phyloP scores from a whole-genome alignment of 2,113 vertebrate species.

The Microcebus tavaratra region DNA sequence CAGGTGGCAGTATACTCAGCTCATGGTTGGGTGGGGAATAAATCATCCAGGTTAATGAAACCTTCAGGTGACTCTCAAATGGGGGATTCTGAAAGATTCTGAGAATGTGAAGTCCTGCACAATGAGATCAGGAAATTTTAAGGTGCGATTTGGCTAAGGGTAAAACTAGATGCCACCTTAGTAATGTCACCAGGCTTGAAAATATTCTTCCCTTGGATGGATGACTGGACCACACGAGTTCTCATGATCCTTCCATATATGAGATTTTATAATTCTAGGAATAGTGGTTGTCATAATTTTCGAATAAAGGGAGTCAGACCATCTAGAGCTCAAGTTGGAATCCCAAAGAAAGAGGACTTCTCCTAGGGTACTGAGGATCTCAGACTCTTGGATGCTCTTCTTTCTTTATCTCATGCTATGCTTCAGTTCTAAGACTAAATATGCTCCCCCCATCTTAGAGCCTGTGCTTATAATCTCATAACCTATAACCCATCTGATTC shows the following conservation, averaged over 20 bases:
- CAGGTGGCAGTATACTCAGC: background rate
- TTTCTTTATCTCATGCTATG: background rate
- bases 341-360: background rate
- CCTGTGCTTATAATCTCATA: background rate
- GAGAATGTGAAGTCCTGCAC: background rate
- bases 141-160: background rate
- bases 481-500: background rate
- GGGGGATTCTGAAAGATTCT: background rate
- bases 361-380: background rate
- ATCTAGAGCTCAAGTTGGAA: background rate
- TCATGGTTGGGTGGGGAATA: background rate
- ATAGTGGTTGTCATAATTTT: background rate
- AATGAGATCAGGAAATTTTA: background rate
- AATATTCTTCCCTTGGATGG: background rate
- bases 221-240: background rate
- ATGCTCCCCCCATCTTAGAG: background rate
- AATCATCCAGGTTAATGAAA: background rate
- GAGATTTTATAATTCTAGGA: background rate
- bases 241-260: background rate
- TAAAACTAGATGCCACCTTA: background rate
- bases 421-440: background rate
- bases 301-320: background rate
- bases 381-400: background rate
- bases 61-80: background rate
- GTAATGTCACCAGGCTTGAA: background rate